Base-by-base conservation (phyloP, 2,113 vertebrate genomes). In the Alethe castanea region DNA sequence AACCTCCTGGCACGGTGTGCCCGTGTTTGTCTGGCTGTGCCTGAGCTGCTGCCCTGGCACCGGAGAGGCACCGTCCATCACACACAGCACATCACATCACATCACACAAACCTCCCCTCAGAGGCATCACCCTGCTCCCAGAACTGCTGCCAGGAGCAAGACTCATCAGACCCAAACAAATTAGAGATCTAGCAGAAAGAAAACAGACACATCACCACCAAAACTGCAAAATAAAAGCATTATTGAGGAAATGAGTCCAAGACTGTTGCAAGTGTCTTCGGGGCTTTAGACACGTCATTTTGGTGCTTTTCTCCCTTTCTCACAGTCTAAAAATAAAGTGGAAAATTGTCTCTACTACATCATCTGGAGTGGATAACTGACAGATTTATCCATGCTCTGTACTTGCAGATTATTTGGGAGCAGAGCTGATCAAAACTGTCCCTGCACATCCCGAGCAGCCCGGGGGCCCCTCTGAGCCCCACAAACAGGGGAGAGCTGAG, bases 401-500 rank as follows among this genome's bases (percentile, higher is more conserved):
- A 7, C 9, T 10, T 44, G 69, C 24, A 53, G 47, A 12, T 5
- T 28, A 33, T 42, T 15, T 12, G 31, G 24, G 70, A 86, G 52
- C 66, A 48, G 47, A 71, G 73, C 31, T 54, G 78, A 59, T 14
- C 35, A 9, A 10, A 59, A 10, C 26, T 22, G 52, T 18, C 54
- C 28, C 47, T 33, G 59, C 53, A 8, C 22, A 50, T 3, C 64
- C 60, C 1, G 1, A 47, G 16, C 35, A 40, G 59, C 64, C 24
- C 47, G 5, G 8, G 47, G 13, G 5, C 3, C 35, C 24, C 40
- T 14, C 64, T 2, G 48, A 60, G 57, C 61, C 28, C n/a, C 3
- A 0, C 3, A 25, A 16, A 29, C 8, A 1, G 2, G 33, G 36
- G 7, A 0, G 8, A 28, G n/a, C 0, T 4, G 2, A 19, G 79